phyloP scores from a whole-genome alignment of 2,797 vertebrate species.

The Sebastes trivittatus region DNA sequence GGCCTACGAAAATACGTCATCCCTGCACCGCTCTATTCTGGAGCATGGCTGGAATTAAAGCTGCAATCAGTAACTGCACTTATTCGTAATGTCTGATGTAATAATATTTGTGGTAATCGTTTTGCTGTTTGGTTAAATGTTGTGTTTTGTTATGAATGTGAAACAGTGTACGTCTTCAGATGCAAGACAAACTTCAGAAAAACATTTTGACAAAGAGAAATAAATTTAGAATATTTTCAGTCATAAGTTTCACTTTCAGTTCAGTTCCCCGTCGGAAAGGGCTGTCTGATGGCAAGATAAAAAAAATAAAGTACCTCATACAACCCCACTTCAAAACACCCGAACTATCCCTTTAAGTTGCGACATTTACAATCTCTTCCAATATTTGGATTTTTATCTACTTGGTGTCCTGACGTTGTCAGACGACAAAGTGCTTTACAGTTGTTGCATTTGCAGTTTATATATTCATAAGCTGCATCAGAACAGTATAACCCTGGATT shows the following conservation, averaged over 20 bases:
- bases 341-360: no score
- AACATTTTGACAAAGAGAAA: no score
- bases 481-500: neutral
- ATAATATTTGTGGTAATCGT: neutral
- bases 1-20: no score
- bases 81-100: neutral
- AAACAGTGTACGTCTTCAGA: neutral
- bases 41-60: neutral
- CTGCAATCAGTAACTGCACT: neutral
- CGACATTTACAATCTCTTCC: no score
- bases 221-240: no score
- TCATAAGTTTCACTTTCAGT: no score
- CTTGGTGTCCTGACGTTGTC: neutral
- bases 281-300: no score
- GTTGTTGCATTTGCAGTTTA: neutral
- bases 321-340: no score
- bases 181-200: no score
- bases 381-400: neutral
- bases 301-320: no score
- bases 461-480: neutral
- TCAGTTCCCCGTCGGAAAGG: no score
- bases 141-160: neutral
- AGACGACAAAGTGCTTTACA: neutral
- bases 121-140: neutral
- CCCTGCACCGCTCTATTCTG: neutral